These are phyloP conservation scores for Limonius californicus DNA, from an alignment of 1,140 invertebrate species.

Conservation along the genomic window DNA sequence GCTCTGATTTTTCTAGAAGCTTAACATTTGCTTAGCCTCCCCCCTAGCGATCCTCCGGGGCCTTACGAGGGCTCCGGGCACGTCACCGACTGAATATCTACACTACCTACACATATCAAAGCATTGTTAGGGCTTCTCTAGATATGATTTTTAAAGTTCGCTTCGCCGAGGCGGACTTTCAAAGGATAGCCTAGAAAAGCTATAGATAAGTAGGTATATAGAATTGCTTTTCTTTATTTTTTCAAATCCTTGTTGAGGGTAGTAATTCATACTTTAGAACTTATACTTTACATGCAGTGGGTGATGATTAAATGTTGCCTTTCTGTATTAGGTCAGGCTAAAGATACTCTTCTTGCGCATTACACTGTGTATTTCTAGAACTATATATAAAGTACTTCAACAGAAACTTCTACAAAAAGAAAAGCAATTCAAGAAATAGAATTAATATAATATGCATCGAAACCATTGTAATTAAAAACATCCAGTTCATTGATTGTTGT, in stretches of 20 bases:
- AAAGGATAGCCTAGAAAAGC: conserved; percentile 1
- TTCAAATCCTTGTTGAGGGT: neutral
- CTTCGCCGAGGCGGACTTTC: neutral
- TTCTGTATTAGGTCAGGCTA: no score
- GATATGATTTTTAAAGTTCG: neutral
- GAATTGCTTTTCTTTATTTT: neutral
- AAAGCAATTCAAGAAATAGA: conserved; percentile 2
- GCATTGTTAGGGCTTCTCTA: conserved; percentile 1
- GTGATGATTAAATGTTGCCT: no score
- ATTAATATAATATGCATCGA: conserved; percentile 41
- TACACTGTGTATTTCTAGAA: no score
- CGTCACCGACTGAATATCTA: conserved; percentile 42
- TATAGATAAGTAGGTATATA: conserved; percentile 1
- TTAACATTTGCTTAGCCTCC: conserved; percentile 79
- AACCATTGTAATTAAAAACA: conserved; percentile 43
- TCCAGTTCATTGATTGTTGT: conserved; percentile 39
- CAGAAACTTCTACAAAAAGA: no score
- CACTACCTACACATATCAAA: conserved; percentile 15
- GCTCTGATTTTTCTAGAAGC: conserved; percentile 83
- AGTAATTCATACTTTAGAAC: neutral
- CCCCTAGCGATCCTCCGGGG: conserved; percentile 68
- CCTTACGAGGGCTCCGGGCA: conserved; percentile 36
- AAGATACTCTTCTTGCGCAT: no score
- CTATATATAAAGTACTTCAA: no score
- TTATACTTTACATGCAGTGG: no score